Evolutionary conservation across 2,113 vertebrate species (phyloP).

Genomic region (Phalacrocorax carbo): DNA sequence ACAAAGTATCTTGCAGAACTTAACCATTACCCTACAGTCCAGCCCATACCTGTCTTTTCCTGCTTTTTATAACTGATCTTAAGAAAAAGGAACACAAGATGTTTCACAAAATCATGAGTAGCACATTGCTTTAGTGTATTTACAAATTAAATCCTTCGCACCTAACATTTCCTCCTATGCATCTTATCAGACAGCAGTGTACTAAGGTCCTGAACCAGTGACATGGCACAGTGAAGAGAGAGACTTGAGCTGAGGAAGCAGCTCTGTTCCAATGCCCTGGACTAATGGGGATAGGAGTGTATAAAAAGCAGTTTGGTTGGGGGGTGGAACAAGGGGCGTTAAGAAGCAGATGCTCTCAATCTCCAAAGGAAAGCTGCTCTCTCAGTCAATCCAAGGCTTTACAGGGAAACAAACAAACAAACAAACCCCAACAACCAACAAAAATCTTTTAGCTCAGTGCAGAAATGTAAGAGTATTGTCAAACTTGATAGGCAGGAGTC

Average conservation of each 20-base stretch:
- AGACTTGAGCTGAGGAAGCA: slow-evolving; percentile 12
- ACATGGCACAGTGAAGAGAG: slow-evolving; percentile 25
- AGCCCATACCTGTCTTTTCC: neutral
- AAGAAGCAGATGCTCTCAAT: slow-evolving; percentile 74
- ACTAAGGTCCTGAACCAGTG: slow-evolving; percentile 57
- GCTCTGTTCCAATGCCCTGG: slow-evolving; percentile 73
- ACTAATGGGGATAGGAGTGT: slow-evolving; percentile 49
- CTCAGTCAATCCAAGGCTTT: slow-evolving; percentile 67
- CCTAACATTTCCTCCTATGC: slow-evolving; percentile 15
- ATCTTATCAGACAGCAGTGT: slow-evolving; percentile 56
- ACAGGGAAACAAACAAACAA: neutral
- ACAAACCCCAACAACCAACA: neutral
- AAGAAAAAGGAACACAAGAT: neutral
- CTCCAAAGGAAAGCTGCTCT: slow-evolving; percentile 69
- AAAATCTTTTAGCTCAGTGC: slow-evolving; percentile 60
- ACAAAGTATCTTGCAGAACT: neutral
- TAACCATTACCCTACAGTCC: neutral
- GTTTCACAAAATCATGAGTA: neutral
- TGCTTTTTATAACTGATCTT: neutral
- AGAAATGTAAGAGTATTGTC: slow-evolving; percentile 69
- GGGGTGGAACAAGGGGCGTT: slow-evolving; percentile 39
- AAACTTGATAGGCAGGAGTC: slow-evolving; percentile 61
- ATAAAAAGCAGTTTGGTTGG: slow-evolving; percentile 53
- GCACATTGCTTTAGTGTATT: neutral
- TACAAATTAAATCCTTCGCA: slow-evolving; percentile 60